A percentile compares a stretch with the other conserved stretches of the same genome.
Conservation (phyloP, 2,888 invertebrate genomes). For the Notodromas monacha region DNA sequence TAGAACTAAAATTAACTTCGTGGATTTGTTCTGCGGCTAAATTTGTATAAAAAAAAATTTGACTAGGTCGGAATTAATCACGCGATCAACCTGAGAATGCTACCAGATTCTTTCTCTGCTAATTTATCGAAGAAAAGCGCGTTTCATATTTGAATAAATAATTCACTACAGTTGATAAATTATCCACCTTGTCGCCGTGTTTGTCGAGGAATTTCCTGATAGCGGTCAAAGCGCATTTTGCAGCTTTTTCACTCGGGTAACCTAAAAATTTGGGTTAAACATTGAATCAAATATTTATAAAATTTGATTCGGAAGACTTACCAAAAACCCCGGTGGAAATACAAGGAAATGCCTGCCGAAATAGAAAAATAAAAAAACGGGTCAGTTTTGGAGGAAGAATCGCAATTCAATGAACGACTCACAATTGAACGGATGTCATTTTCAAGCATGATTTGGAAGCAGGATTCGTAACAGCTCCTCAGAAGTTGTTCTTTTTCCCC, state of each 20-base stretch:
- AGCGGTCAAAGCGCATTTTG: slow-evolving; percentile 32
- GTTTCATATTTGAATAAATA: too few relatives aligned
- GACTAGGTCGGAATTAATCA: too few relatives aligned
- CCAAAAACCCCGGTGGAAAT: slow-evolving; percentile 68
- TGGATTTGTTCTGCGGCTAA: too few relatives aligned
- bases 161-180: too few relatives aligned
- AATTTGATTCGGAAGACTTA: slow-evolving; percentile 12
- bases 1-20: too few relatives aligned
- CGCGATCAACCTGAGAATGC: too few relatives aligned
- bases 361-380: slow-evolving; percentile 9
- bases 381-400: neutral
- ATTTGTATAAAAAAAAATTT: too few relatives aligned
- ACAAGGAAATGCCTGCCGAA: slow-evolving; percentile 37
- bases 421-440: slow-evolving; percentile 29
- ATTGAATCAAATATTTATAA: slow-evolving; percentile 5
- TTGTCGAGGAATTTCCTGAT: slow-evolving; percentile 27
- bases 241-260: slow-evolving; percentile 43
- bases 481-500: slow-evolving; percentile 31
- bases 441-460: slow-evolving; percentile 23
- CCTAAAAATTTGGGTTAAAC: slow-evolving; percentile 15
- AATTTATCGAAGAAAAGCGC: too few relatives aligned
- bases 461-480: slow-evolving; percentile 32
- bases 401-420: slow-evolving; percentile 11
- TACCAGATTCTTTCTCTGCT: too few relatives aligned
- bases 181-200: slow-evolving; percentile 4